Conservation (phyloP, 2,888 invertebrate species). For the Latrodectus elegans region DNA sequence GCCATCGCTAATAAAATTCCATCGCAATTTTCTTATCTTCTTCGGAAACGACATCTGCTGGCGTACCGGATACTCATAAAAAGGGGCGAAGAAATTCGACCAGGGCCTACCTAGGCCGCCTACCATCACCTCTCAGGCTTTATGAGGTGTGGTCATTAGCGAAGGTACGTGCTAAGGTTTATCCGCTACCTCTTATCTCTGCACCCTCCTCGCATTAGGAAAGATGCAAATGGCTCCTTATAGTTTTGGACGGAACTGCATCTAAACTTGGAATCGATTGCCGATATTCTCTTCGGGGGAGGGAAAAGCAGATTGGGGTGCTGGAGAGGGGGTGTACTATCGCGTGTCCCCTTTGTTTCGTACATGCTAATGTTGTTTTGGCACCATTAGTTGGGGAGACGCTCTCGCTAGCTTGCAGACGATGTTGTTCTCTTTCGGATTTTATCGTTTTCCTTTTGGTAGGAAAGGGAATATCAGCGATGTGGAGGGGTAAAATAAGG, state of each 20-base stretch:
- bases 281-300: conserved; percentile 24
- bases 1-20: not conserved
- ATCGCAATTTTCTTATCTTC: conserved; percentile 11
- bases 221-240: conserved; percentile 58
- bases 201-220: conserved; percentile 21
- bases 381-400: conserved; percentile 33
- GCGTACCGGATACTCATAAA: not conserved
- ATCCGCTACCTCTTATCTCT: conserved; percentile 17
- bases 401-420: not conserved
- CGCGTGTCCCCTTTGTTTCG: conserved; percentile 52
- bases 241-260: conserved; percentile 13
- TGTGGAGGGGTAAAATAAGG: not conserved
- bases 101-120: not conserved
- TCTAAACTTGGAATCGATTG: conserved; percentile 54
- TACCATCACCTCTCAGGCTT: conserved; percentile 2
- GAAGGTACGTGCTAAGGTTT: not conserved
- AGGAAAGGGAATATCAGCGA: not conserved
- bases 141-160: conserved; percentile 45
- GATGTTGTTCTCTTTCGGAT: not conserved
- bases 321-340: not conserved
- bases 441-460: conserved; percentile 3
- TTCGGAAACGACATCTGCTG: conserved; percentile 16
- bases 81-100: not conserved
- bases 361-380: conserved; percentile 57
- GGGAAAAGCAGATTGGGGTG: not conserved